These are phyloP conservation scores for Lates japonicus DNA, from an alignment of 2,797 vertebrate species.

Conservation along the genomic window DNA sequence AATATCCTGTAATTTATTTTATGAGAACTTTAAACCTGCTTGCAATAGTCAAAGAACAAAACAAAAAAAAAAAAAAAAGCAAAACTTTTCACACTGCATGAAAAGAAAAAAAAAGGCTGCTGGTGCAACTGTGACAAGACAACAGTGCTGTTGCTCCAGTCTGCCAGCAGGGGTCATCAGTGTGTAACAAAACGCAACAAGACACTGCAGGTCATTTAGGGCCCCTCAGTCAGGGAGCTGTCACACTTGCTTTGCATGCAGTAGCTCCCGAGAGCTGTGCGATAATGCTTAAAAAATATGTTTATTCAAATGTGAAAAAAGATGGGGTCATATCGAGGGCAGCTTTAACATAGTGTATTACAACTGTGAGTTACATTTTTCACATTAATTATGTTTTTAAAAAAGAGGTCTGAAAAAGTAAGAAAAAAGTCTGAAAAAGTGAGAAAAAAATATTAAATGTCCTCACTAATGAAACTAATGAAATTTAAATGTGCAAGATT, in stretches of 20 bases:
- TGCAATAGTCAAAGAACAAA: background rate
- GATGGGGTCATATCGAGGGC: background rate
- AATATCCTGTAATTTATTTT: background rate
- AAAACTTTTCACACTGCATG: background rate
- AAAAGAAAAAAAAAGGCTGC: background rate
- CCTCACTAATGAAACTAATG: background rate
- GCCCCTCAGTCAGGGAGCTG: background rate
- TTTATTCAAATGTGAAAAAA: conserved; percentile 2
- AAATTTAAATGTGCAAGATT: background rate
- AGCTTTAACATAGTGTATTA: background rate
- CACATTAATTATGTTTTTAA: background rate
- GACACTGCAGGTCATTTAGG: background rate
- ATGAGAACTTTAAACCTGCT: background rate
- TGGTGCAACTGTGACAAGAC: background rate
- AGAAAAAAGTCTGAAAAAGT: background rate
- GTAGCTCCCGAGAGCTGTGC: background rate
- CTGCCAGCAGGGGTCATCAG: conserved; percentile 64
- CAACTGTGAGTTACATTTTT: background rate
- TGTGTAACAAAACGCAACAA: conserved; percentile 35
- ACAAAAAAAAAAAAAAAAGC: background rate
- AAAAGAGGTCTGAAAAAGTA: background rate
- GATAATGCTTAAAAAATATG: background rate
- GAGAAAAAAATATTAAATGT: too few species aligned
- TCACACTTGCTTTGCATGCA: background rate
- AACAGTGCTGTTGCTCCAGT: background rate